Evolutionary conservation across 1,140 invertebrate genomes (phyloP).

Genomic region (Brachionus angularis): DNA sequence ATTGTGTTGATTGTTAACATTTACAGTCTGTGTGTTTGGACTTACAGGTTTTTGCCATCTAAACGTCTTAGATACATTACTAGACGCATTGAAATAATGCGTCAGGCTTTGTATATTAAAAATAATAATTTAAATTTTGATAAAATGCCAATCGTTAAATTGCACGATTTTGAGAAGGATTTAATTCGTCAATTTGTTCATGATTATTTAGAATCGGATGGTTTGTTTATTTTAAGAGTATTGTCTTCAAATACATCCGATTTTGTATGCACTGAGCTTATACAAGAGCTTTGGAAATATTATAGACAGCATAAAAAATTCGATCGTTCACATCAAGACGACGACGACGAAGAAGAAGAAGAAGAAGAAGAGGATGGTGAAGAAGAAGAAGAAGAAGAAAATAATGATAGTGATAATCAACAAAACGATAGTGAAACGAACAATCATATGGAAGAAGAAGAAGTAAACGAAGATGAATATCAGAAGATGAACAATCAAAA

Average conservation of each 20-base stretch:
- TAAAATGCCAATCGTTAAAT: neutral
- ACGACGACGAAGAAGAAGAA: neutral
- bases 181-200: constrained; percentile 58
- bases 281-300: constrained; percentile 59
- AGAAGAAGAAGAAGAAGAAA: neutral
- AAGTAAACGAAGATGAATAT: neutral
- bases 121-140: constrained; percentile 40
- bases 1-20: constrained; percentile 53
- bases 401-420: neutral
- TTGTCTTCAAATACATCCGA: constrained; percentile 61
- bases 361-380: neutral
- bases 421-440: neutral
- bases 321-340: constrained; percentile 30
- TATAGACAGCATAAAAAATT: constrained; percentile 51
- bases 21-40: constrained; percentile 50
- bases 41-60: constrained; percentile 41
- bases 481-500: neutral
- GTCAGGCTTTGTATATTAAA: neutral
- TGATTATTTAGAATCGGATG: constrained; percentile 61
- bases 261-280: constrained; percentile 60
- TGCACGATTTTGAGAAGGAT: constrained; percentile 49
- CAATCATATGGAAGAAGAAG: neutral
- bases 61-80: constrained; percentile 40
- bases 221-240: constrained; percentile 60
- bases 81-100: constrained; percentile 40